A percentile compares a stretch with the other conserved stretches of the same genome.
Evolutionary conservation across 2,113 vertebrate species (phyloP).

Genomic region (Pterophyllum scalare): DNA sequence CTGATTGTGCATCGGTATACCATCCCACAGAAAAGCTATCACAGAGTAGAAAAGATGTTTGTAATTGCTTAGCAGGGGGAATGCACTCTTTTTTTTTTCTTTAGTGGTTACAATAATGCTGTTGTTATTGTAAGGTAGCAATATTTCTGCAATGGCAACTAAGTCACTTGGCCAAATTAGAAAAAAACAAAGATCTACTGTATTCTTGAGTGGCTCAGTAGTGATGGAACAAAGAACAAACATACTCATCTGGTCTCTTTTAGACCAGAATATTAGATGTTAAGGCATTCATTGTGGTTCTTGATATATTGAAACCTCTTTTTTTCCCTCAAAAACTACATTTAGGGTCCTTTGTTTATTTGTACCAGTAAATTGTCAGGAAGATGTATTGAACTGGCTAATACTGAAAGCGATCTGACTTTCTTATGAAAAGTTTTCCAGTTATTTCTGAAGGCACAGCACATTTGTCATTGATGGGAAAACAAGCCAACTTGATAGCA

Average conservation of each 20-base stretch:
- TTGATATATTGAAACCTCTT: conserved; percentile 41
- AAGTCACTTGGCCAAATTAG: conserved; percentile 17
- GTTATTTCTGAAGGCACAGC: conserved; percentile 45
- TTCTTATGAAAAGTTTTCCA: conserved; percentile 37
- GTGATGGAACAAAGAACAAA: conserved; percentile 8
- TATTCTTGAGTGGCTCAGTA: neutral
- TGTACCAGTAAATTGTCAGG: conserved; percentile 35
- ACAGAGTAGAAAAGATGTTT: conserved; percentile 1
- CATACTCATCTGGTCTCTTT: conserved; percentile 40
- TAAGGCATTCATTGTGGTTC: conserved; percentile 26
- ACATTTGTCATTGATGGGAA: conserved; percentile 23
- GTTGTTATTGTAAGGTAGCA: conserved; percentile 12
- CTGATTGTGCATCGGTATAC: neutral
- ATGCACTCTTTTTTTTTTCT: conserved; percentile 2
- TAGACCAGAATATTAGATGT: conserved; percentile 31
- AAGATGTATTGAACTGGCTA: conserved; percentile 45
- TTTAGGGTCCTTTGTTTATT: conserved; percentile 44
- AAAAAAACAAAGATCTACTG: conserved; percentile 11
- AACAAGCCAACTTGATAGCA: conserved; percentile 43
- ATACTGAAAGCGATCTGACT: conserved; percentile 38
- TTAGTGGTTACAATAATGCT: conserved; percentile 8
- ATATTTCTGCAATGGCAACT: conserved; percentile 20
- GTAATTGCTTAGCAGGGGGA: conserved; percentile 9
- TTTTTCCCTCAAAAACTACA: conserved; percentile 22
- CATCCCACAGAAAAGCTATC: neutral